Conservation (phyloP, 2,113 vertebrate species). For the Pedetes capensis region DNA sequence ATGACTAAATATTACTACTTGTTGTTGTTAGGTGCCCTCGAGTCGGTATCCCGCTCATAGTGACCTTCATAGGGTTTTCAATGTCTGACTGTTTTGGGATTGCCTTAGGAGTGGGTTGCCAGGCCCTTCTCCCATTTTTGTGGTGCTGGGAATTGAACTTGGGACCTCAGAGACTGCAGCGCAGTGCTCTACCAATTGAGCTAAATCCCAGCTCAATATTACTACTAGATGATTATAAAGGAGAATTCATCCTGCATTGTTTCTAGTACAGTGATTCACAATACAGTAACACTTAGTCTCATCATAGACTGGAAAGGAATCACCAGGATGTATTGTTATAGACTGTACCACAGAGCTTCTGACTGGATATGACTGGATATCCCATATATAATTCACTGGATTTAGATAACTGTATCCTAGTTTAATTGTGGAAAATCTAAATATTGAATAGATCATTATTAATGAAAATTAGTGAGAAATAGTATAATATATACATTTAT, state of each 20-base stretch:
- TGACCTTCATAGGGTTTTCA: no score
- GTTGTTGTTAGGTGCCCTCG: no score
- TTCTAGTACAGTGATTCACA: neutral
- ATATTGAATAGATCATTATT: neutral
- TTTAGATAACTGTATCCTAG: neutral
- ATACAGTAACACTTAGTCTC: neutral
- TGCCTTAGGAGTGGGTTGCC: no score
- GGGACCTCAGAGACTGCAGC: no score
- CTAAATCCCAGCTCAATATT: no score
- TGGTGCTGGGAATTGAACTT: no score
- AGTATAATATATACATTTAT: neutral
- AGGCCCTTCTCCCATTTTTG: no score
- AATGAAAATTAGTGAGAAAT: neutral
- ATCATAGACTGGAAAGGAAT: neutral
- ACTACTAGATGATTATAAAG: neutral
- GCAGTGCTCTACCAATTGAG: no score
- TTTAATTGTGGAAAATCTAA: neutral
- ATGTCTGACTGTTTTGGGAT: no score
- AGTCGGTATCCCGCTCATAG: no score
- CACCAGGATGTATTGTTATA: neutral
- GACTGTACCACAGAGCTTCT: neutral
- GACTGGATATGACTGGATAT: neutral
- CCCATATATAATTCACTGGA: neutral
- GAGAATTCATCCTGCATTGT: neutral
- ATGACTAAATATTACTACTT: neutral